Conservation (phyloP, 2,888 invertebrate species). For the Hyposoter dolosus region DNA sequence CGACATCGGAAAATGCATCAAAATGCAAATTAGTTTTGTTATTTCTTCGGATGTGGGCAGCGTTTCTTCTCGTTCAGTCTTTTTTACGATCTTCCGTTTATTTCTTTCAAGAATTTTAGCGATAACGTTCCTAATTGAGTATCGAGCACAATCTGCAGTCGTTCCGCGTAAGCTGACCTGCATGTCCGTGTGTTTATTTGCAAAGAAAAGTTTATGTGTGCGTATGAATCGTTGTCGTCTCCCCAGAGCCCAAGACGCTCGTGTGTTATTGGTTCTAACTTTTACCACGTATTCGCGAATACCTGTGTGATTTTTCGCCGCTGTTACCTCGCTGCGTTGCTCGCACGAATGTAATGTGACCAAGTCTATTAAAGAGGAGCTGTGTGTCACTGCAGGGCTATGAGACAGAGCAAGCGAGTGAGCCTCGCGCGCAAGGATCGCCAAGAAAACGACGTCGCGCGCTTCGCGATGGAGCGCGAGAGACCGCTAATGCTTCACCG, state of each 20-base stretch:
- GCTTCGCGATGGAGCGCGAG: slow-evolving; percentile 19
- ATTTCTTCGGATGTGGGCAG: background rate
- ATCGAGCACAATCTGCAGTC: slow-evolving; percentile 16
- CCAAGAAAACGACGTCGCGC: slow-evolving; percentile 29
- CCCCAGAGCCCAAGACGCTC: background rate
- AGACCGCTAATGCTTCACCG: slow-evolving; percentile 66
- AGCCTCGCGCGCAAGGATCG: slow-evolving; percentile 39
- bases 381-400: slow-evolving; percentile 22
- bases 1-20: background rate
- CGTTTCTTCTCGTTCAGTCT: background rate
- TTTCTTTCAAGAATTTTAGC: slow-evolving; percentile 41
- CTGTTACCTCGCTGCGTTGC: slow-evolving; percentile 5
- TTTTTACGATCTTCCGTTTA: background rate
- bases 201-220: background rate
- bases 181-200: background rate
- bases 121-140: slow-evolving; percentile 65
- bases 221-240: slow-evolving; percentile 12
- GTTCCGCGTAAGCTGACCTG: background rate
- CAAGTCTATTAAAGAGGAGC: slow-evolving; percentile 11
- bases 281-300: slow-evolving; percentile 63
- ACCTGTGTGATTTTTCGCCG: slow-evolving; percentile 51
- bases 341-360: slow-evolving; percentile 10
- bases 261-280: slow-evolving; percentile 66
- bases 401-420: slow-evolving; percentile 9
- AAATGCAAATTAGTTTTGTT: background rate